phyloP scores from a whole-genome alignment of 2,113 vertebrate species.

The Cyrtonyx montezumae region DNA sequence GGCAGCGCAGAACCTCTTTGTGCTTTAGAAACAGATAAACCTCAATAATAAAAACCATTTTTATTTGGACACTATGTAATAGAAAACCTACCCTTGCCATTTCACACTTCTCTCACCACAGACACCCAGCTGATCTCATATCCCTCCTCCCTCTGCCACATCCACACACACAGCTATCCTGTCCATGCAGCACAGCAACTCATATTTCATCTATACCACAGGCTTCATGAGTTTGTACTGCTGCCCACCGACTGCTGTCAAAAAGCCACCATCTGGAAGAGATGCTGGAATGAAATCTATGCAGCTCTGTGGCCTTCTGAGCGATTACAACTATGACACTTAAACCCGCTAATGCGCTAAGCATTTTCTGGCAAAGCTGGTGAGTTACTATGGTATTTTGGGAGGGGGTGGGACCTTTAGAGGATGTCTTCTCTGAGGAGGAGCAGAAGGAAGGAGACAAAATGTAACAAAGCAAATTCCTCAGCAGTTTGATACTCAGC shows the following conservation, averaged over 20 bases:
- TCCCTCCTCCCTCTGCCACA: constrained; percentile 23
- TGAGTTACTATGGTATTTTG: constrained; percentile 61
- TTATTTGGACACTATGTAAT: background rate
- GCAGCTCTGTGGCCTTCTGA: constrained; percentile 65
- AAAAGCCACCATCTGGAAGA: constrained; percentile 73
- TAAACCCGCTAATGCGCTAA: constrained; percentile 79
- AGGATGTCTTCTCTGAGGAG: constrained; percentile 20
- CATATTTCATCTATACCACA: constrained; percentile 30
- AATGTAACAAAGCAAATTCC: constrained; percentile 40
- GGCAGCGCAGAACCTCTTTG: background rate
- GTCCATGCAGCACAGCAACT: constrained; percentile 6
- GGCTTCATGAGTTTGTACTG: constrained; percentile 53
- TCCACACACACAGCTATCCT: background rate
- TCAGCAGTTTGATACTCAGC: background rate
- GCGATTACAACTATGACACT: constrained; percentile 48
- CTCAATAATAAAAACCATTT: background rate
- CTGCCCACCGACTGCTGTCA: constrained; percentile 61
- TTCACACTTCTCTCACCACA: constrained; percentile 41
- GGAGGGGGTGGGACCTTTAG: constrained; percentile 53
- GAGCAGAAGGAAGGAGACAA: constrained; percentile 22
- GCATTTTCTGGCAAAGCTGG: constrained; percentile 72
- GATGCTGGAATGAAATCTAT: constrained; percentile 71
- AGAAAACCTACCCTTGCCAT: constrained; percentile 23
- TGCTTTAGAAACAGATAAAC: background rate
- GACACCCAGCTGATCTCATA: constrained; percentile 34